Evolutionary conservation across 2,113 vertebrate genomes (phyloP), one percentile per base, ranked within the genome.

Genomic region (Brachyistius frenatus): DNA sequence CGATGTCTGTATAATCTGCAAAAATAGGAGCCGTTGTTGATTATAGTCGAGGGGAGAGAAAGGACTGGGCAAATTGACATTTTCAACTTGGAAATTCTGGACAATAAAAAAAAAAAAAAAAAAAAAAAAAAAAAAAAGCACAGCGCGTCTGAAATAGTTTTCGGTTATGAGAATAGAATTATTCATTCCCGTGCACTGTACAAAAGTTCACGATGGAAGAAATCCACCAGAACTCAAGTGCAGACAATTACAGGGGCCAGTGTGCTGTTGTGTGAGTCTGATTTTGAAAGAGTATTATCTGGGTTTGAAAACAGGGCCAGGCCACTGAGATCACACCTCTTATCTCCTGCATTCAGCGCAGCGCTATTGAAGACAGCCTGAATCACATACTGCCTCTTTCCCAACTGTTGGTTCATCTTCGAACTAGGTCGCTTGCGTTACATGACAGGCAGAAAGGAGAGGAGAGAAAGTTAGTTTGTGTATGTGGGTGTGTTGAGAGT

Each of bases 1-100:
- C 80, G 13, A 84, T 84, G 88, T 91, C 87, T 91, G 89, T 88
- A 78, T 90, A 92, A 91, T 88, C 88, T 84, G 80, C 83, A 88
- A 73, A 88, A 91, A 89, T 81, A 81, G 87, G 67, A 86, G 74
- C 84, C 35, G 76, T 69, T 75, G 69, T 88, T 92, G 92, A 92
- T 92, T 89, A 89, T 83, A 88, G 90, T 81, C 32, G 10, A 82
- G 78, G 78, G 62, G 86, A 81, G 82, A 78, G 78, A 81, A 56
- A 73, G 54, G 71, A 83, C 55, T 2, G 37, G 78, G 83, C 44
- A 77, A 86, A 84, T 77, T 90, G 90, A 92, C 91, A 92, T 89
- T 92, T 85, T 68, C 85, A 88, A 87, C 76, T 90, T 16, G 30
- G 73, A 83, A 80, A 74, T 84, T 73, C 46, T 2, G 57, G 46